phyloP scores from a whole-genome alignment of 2,888 invertebrate genomes.

The Atethmia centrago region DNA sequence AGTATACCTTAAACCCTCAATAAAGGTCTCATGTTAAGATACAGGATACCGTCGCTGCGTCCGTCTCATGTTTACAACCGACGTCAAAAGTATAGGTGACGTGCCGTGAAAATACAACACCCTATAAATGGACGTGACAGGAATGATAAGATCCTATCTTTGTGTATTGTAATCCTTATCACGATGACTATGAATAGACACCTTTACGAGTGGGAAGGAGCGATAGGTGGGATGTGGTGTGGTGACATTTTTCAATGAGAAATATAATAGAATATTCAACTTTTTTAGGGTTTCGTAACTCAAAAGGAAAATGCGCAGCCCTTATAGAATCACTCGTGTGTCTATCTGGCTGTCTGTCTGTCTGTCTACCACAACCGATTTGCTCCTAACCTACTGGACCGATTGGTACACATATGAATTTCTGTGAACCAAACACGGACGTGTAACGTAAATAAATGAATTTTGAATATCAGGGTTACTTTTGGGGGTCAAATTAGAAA shows the following conservation, averaged over 20 bases:
- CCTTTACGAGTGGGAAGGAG: constrained; percentile 7
- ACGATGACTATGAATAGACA: constrained; percentile 46
- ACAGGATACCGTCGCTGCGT: neutral
- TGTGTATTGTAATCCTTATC: constrained; percentile 42
- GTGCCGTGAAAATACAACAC: constrained; percentile 48
- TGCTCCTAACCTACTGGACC: too few species aligned
- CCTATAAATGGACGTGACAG: constrained; percentile 37
- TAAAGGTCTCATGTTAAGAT: constrained; percentile 8
- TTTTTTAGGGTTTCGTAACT: too few species aligned
- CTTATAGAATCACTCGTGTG: too few species aligned
- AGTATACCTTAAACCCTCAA: neutral
- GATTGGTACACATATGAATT: too few species aligned
- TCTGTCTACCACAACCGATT: too few species aligned
- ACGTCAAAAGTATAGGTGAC: constrained; percentile 43
- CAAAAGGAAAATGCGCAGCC: too few species aligned
- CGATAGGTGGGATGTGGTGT: neutral
- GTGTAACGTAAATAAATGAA: too few species aligned
- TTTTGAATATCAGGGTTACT: too few species aligned
- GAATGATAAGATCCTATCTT: constrained; percentile 12
- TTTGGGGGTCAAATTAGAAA: too few species aligned
- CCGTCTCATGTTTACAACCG: constrained; percentile 46
- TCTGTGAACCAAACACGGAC: too few species aligned
- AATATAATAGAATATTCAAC: neutral
- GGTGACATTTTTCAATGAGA: neutral
- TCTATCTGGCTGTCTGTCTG: too few species aligned